These are phyloP conservation scores for Andrena bicolor DNA, from an alignment of 2,888 invertebrate species.

Conservation along the genomic window DNA sequence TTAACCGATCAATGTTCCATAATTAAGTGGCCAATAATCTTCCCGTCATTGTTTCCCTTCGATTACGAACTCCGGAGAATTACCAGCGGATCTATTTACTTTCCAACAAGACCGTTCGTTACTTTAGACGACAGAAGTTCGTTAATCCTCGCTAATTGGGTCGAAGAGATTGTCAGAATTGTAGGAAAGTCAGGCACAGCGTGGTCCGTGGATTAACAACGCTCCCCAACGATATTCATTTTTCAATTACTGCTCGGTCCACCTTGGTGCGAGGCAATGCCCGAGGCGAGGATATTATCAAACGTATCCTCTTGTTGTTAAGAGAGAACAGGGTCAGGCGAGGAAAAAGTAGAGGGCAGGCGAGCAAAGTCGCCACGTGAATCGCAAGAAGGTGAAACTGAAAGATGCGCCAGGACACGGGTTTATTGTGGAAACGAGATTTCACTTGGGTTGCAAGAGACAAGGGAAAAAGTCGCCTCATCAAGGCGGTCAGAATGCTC, in stretches of 20 bases:
- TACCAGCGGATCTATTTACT: constrained; percentile 25
- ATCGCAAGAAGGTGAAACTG: constrained; percentile 31
- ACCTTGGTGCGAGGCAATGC: neutral
- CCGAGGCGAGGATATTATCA: neutral
- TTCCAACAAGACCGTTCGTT: constrained; percentile 42
- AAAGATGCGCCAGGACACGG: constrained; percentile 24
- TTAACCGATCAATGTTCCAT: constrained; percentile 15
- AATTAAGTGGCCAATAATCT: constrained; percentile 17
- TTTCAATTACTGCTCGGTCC: neutral
- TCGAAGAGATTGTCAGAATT: constrained; percentile 23
- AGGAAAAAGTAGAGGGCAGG: constrained; percentile 25
- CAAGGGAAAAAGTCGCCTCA: constrained; percentile 14
- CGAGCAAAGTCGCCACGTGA: constrained; percentile 11
- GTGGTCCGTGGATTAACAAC: neutral
- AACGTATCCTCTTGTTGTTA: constrained; percentile 30
- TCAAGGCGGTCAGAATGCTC: constrained; percentile 15
- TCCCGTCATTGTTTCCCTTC: constrained; percentile 14
- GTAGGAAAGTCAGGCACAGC: constrained; percentile 4
- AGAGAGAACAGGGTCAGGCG: constrained; percentile 34
- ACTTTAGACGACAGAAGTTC: constrained; percentile 32
- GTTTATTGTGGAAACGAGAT: constrained; percentile 63
- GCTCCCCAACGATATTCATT: neutral
- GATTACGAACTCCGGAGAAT: constrained; percentile 39
- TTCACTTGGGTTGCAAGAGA: constrained; percentile 27
- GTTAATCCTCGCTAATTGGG: constrained; percentile 49